phyloP scores from a whole-genome alignment of 2,888 invertebrate genomes.

The Melangyna quadrimaculata region DNA sequence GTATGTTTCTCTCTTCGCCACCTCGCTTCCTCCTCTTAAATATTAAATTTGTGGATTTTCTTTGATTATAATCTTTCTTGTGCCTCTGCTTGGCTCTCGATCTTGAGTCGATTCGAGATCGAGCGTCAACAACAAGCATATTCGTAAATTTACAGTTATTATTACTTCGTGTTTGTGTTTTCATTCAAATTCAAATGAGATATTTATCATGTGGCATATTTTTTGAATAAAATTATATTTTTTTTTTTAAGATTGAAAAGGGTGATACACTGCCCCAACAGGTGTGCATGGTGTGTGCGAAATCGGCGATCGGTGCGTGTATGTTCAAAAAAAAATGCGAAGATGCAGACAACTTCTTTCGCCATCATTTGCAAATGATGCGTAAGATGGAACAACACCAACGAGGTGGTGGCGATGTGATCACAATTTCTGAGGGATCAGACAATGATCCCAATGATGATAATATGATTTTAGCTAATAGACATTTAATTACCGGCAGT shows the following conservation, averaged over 20 bases:
- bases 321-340: constrained; percentile 80
- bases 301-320: constrained; percentile 79
- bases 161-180: constrained; percentile 12
- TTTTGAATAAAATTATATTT: constrained; percentile 33
- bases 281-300: constrained; percentile 79
- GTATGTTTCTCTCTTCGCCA: constrained; percentile 71
- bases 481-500: constrained; percentile 3
- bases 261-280: constrained; percentile 79
- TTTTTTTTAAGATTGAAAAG: constrained; percentile 77
- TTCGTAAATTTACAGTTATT: constrained; percentile 61
- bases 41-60: constrained; percentile 1
- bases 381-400: constrained; percentile 76
- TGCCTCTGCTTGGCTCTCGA: background rate
- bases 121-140: background rate
- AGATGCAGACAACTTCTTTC: constrained; percentile 80
- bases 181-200: constrained; percentile 25
- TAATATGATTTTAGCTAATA: constrained; percentile 1
- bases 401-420: constrained; percentile 57
- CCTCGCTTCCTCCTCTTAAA: background rate
- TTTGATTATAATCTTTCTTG: constrained; percentile 17
- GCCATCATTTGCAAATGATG: constrained; percentile 78
- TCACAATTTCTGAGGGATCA: constrained; percentile 70
- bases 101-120: background rate
- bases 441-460: constrained; percentile 56
- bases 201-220: constrained; percentile 45